Conservation (phyloP, 2,797 vertebrate genomes). For the Tokudaia muenninki region DNA sequence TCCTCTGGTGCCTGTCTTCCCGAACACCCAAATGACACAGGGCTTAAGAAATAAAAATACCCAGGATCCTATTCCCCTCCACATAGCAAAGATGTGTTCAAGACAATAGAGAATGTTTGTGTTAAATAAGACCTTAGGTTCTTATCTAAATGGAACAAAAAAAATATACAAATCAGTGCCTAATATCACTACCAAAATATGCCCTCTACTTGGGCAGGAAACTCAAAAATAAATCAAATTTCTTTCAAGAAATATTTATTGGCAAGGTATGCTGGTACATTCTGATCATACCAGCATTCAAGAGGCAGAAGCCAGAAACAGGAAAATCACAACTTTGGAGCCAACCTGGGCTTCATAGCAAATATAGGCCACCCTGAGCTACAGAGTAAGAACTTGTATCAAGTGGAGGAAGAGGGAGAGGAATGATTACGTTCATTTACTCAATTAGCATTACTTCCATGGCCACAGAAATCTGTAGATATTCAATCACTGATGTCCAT, state of each 20-base stretch:
- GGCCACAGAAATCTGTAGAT: neutral
- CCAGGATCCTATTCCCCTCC: neutral
- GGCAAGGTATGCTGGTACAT: neutral
- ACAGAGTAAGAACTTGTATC: neutral
- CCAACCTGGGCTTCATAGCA: neutral
- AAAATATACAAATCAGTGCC: neutral
- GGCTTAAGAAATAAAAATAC: conserved; percentile 13
- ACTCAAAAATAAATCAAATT: conserved; percentile 26
- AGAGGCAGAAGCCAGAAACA: neutral
- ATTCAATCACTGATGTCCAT: neutral
- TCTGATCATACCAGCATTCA: neutral
- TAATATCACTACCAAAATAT: neutral
- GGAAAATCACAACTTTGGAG: neutral
- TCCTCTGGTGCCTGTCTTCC: neutral
- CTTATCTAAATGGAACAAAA: neutral
- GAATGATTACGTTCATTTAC: neutral
- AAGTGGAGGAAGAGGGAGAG: neutral
- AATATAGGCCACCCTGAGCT: neutral
- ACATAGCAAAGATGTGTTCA: neutral
- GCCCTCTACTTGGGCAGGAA: neutral
- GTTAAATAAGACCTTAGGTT: neutral
- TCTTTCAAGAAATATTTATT: neutral
- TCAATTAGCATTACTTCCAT: neutral
- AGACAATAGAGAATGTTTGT: neutral
- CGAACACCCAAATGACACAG: conserved; percentile 9